A percentile compares a stretch with the other conserved stretches of the same genome.
phyloP scores from a whole-genome alignment of 2,888 invertebrate genomes.

The Andrena haemorrhoa region DNA sequence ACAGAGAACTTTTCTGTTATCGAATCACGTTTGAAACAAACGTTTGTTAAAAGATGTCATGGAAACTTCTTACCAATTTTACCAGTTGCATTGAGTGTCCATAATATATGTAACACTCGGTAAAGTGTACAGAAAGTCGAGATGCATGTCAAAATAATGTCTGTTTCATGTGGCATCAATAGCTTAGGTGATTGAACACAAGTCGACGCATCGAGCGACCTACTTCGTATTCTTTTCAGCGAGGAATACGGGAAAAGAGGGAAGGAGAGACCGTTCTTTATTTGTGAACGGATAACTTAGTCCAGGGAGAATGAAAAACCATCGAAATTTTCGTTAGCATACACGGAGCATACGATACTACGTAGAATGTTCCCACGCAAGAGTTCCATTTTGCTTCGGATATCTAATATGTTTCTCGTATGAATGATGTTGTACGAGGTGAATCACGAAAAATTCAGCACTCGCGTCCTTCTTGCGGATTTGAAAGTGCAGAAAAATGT shows the following conservation, averaged over 20 bases:
- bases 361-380: neutral
- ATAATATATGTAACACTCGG: slow-evolving; percentile 8
- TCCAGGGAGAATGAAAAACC: neutral
- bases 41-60: neutral
- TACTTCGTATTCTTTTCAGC: slow-evolving; percentile 41
- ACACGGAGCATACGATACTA: neutral
- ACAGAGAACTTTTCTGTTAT: too few relatives aligned
- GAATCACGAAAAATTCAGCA: neutral
- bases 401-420: neutral
- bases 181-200: slow-evolving; percentile 53
- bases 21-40: too few relatives aligned
- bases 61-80: slow-evolving; percentile 3
- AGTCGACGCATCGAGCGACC: slow-evolving; percentile 44
- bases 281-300: neutral
- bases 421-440: neutral
- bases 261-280: neutral
- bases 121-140: slow-evolving; percentile 6
- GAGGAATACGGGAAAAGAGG: slow-evolving; percentile 6
- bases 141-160: slow-evolving; percentile 39
- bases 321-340: slow-evolving; percentile 18
- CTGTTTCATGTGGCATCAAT: slow-evolving; percentile 35
- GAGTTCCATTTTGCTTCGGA: neutral
- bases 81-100: neutral
- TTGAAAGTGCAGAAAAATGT: neutral
- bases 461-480: neutral